Evolutionary conservation across 2,113 vertebrate species (phyloP).

Genomic region (Chaetodon trifascialis): DNA sequence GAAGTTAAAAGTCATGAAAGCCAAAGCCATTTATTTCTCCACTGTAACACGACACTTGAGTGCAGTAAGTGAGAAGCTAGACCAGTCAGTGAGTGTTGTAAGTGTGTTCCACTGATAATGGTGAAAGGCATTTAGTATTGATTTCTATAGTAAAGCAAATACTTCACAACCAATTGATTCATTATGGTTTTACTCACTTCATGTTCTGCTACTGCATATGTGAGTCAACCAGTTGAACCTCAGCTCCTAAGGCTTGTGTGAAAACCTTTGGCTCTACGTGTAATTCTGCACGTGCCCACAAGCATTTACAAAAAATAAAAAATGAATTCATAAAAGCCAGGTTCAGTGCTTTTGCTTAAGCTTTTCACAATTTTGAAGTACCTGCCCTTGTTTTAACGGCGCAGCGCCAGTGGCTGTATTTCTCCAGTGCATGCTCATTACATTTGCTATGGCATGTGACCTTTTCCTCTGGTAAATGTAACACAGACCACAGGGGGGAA

Average conservation of each 20-base stretch:
- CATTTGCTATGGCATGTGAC: constrained; percentile 69
- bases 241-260: background rate
- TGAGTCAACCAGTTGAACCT: constrained; percentile 27
- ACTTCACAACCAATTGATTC: constrained; percentile 37
- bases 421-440: constrained; percentile 66
- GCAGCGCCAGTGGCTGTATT: constrained; percentile 51
- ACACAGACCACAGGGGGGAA: constrained; percentile 57
- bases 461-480: constrained; percentile 75
- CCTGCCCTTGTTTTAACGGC: constrained; percentile 23
- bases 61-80: too few species aligned
- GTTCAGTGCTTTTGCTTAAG: constrained; percentile 10
- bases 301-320: background rate
- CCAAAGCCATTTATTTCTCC: constrained; percentile 42
- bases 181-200: constrained; percentile 42
- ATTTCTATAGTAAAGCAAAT: constrained; percentile 55
- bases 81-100: constrained; percentile 27
- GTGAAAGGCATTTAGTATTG: constrained; percentile 55
- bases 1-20: constrained; percentile 26
- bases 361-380: constrained; percentile 19
- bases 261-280: background rate
- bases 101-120: constrained; percentile 49
- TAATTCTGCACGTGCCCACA: background rate
- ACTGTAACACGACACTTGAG: constrained; percentile 45
- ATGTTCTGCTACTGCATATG: background rate
- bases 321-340: background rate